These are phyloP conservation scores for Ophioderma brevispina DNA, from an alignment of 35 echinoderm and acorn worm genomes.

Conservation along the genomic window DNA sequence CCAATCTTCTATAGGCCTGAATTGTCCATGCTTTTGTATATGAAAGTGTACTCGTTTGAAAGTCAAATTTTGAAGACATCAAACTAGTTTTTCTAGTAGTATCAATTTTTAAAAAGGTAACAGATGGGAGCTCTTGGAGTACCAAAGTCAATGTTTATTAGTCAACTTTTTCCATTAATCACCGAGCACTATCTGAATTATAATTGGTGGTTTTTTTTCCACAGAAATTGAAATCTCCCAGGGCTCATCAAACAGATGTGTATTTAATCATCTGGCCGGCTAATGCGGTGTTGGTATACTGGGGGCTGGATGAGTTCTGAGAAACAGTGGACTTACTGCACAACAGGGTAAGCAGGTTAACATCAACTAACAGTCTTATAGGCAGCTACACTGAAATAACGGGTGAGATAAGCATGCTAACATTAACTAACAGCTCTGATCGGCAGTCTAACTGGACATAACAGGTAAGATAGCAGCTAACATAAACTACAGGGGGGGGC, in stretches of 20 bases:
- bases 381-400: too few relatives aligned
- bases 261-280: conserved; percentile 89
- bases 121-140: not conserved
- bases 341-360: conserved; percentile 73
- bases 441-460: too few relatives aligned
- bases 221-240: conserved; percentile 18
- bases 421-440: too few relatives aligned
- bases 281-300: conserved; percentile 87
- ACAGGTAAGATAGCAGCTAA: too few relatives aligned
- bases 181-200: not conserved
- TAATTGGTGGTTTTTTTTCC: not conserved
- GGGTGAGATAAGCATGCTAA: too few relatives aligned
- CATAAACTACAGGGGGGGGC: too few relatives aligned
- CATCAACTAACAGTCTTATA: too few relatives aligned
- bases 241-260: conserved; percentile 1
- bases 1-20: too few relatives aligned
- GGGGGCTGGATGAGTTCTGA: conserved; percentile 93
- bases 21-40: too few relatives aligned
- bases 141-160: not conserved
- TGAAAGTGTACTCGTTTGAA: too few relatives aligned
- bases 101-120: too few relatives aligned
- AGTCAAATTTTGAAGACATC: not conserved
- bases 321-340: conserved; percentile 93
- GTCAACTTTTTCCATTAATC: not conserved
- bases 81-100: not conserved